These are phyloP conservation scores for Chymomyza amoena DNA, from an alignment of 2,888 invertebrate genomes.

Conservation along the genomic window DNA sequence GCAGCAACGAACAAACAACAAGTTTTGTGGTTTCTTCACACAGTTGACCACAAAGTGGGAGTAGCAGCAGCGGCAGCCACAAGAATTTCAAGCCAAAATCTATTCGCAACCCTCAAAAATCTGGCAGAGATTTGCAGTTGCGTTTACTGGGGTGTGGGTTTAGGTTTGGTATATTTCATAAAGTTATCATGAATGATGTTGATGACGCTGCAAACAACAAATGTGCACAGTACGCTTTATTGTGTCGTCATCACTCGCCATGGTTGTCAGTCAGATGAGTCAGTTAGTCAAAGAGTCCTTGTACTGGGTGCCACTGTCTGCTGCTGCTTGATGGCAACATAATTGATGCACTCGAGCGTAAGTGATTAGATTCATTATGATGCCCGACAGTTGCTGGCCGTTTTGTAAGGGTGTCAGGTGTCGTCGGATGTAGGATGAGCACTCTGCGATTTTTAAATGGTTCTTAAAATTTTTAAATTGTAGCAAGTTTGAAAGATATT, in stretches of 20 bases:
- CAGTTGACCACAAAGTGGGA: constrained; percentile 41
- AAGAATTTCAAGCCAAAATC: not conserved
- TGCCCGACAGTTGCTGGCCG: constrained; percentile 40
- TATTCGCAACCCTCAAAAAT: constrained; percentile 1
- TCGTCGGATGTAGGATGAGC: constrained; percentile 29
- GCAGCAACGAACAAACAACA: constrained; percentile 22
- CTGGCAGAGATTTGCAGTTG: not conserved
- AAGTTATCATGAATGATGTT: constrained; percentile 56
- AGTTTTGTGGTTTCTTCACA: constrained; percentile 54
- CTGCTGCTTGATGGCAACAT: constrained; percentile 75
- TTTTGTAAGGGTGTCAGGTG: constrained; percentile 46
- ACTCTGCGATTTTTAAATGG: constrained; percentile 33
- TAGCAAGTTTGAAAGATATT: not conserved
- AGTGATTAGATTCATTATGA: constrained; percentile 79
- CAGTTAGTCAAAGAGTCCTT: constrained; percentile 9
- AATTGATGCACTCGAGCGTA: constrained; percentile 79
- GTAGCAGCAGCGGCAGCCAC: not conserved
- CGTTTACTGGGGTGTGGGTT: not conserved
- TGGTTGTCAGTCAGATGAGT: constrained; percentile 50
- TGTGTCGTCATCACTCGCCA: constrained; percentile 46
- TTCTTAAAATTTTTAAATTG: constrained; percentile 29
- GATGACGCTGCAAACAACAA: constrained; percentile 78
- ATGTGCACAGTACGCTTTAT: constrained; percentile 62
- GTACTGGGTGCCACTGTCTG: constrained; percentile 29
- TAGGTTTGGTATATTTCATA: constrained; percentile 42